phyloP scores from a whole-genome alignment of 2,797 vertebrate species.

The Notamacropus eugenii region DNA sequence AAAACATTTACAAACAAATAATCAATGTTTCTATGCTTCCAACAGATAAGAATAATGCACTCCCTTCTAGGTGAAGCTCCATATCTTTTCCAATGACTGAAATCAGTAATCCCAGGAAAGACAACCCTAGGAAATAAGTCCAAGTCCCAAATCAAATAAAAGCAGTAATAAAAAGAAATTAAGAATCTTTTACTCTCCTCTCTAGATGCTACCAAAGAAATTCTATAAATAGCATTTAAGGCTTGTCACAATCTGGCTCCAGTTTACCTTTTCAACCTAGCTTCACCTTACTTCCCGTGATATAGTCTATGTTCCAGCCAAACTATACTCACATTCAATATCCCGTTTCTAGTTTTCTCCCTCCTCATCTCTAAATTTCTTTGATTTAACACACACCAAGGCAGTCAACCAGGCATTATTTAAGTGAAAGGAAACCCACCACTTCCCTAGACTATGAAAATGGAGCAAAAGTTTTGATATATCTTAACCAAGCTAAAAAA shows the following conservation, averaged over 20 bases:
- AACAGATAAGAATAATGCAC: not conserved
- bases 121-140: not conserved
- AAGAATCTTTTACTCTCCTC: not conserved
- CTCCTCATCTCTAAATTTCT: not conserved
- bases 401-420: not conserved
- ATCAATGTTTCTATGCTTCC: not conserved
- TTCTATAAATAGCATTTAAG: not conserved
- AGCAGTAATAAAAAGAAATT: constrained; percentile 33
- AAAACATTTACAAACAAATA: not conserved
- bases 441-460: not conserved
- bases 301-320: not conserved
- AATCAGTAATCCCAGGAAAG: constrained; percentile 25
- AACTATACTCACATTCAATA: not conserved
- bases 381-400: not conserved
- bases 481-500: not conserved
- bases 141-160: constrained; percentile 7
- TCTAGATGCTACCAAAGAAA: not conserved
- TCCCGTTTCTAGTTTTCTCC: not conserved
- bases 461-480: not conserved
- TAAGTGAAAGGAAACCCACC: not conserved
- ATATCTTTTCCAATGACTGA: not conserved
- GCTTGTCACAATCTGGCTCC: not conserved
- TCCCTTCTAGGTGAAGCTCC: not conserved
- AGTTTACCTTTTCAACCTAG: not conserved
- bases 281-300: not conserved